phyloP scores from a whole-genome alignment of 2,888 invertebrate species.

The Eucera pruinosa region DNA sequence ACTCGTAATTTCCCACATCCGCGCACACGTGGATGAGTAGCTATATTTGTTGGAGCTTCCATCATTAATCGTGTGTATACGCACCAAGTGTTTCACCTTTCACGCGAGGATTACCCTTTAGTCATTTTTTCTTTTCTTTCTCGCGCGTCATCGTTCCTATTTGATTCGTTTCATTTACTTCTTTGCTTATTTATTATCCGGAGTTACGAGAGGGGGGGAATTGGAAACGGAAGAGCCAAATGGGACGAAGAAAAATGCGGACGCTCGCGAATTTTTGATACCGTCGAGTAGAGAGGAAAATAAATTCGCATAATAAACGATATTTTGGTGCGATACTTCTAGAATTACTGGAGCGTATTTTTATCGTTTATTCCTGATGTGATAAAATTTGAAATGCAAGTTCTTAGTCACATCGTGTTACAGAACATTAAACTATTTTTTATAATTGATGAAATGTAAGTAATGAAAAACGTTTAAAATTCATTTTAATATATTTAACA shows the following conservation, averaged over 20 bases:
- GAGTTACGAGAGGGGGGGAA: not conserved
- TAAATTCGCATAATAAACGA: not conserved
- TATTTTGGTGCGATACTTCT: no score
- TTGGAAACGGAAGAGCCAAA: not conserved
- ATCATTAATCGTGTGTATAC: conserved; percentile 7
- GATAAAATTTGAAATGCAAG: no score
- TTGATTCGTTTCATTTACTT: conserved; percentile 13
- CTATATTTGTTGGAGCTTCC: not conserved
- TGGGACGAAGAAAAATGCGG: not conserved
- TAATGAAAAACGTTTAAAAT: no score
- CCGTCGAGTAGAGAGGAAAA: not conserved
- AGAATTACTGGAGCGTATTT: no score
- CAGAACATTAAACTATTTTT: no score
- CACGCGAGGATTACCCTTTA: conserved; percentile 1
- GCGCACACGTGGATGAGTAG: not conserved
- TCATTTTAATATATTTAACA: no score
- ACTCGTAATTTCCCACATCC: conserved; percentile 6
- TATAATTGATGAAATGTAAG: no score
- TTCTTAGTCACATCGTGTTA: no score
- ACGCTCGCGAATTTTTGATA: not conserved
- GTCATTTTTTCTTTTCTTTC: conserved; percentile 3
- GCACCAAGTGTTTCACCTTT: not conserved
- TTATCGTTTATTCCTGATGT: no score
- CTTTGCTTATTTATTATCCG: conserved; percentile 2
- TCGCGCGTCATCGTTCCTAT: conserved; percentile 15